These are phyloP conservation scores for Microctenopoma stevenorrisi DNA, from an alignment of 2,797 vertebrate genomes.

Conservation along the genomic window DNA sequence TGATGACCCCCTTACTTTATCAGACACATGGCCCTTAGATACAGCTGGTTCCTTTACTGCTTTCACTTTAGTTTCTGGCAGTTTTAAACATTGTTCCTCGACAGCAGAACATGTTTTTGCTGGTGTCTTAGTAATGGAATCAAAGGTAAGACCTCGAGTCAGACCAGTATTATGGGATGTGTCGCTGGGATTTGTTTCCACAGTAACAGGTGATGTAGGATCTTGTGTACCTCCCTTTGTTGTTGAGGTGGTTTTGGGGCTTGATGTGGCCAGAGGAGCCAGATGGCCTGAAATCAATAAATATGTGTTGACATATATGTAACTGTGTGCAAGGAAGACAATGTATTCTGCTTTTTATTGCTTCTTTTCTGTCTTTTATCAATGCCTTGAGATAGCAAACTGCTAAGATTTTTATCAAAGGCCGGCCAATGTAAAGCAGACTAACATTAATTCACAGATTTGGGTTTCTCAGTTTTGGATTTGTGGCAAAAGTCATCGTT, in stretches of 20 bases:
- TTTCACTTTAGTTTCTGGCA: slow-evolving; percentile 6
- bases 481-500: too few species aligned
- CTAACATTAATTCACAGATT: too few species aligned
- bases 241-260: slow-evolving; percentile 51
- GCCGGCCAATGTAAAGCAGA: too few species aligned
- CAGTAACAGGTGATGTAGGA: not conserved
- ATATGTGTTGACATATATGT: not conserved
- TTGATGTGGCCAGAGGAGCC: slow-evolving; percentile 54
- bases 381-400: too few species aligned
- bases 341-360: not conserved
- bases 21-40: slow-evolving; percentile 16
- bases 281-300: slow-evolving; percentile 13
- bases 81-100: slow-evolving; percentile 13
- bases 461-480: too few species aligned
- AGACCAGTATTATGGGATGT: slow-evolving; percentile 5
- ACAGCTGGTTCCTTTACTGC: not conserved
- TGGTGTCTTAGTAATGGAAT: slow-evolving; percentile 18
- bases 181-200: slow-evolving; percentile 12
- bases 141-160: slow-evolving; percentile 48
- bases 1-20: not conserved
- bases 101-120: not conserved
- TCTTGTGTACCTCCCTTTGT: slow-evolving; percentile 12
- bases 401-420: too few species aligned
- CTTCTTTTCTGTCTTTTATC: not conserved
- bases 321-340: not conserved